A percentile compares a stretch with the other conserved stretches of the same genome.
These are phyloP conservation scores for Burhinus bistriatus DNA, from an alignment of 2,113 vertebrate genomes.

Conservation along the genomic window DNA sequence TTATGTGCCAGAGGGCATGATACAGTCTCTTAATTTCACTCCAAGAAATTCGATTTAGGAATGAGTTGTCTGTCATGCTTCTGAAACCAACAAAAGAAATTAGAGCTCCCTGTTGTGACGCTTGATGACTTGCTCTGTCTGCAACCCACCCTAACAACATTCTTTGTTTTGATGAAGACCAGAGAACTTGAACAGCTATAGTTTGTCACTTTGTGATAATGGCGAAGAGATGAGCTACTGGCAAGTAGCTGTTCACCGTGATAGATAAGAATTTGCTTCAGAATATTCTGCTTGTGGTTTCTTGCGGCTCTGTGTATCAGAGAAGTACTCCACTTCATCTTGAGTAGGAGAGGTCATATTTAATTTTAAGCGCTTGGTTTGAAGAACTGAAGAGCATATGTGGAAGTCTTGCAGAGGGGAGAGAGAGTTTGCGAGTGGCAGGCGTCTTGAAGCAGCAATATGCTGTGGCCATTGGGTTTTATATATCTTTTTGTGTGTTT, in stretches of 20 bases:
- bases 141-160: not conserved
- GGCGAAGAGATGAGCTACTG: not conserved
- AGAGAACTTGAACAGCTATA: not conserved
- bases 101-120: not conserved
- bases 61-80: not conserved
- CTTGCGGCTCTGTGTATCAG: not conserved
- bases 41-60: not conserved
- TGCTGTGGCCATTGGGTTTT: not conserved
- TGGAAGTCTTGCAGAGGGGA: not conserved
- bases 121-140: not conserved
- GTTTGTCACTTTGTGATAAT: not conserved
- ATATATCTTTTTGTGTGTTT: not conserved
- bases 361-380: not conserved
- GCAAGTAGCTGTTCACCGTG: not conserved
- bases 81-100: not conserved
- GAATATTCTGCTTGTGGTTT: not conserved
- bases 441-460: not conserved
- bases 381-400: not conserved
- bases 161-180: not conserved
- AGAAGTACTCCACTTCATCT: not conserved
- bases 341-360: not conserved
- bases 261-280: not conserved
- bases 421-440: not conserved
- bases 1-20: not conserved
- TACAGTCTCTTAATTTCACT: not conserved